Evolutionary conservation across 2,797 vertebrate species (phyloP).

Genomic region (Muscicapa comitata): DNA sequence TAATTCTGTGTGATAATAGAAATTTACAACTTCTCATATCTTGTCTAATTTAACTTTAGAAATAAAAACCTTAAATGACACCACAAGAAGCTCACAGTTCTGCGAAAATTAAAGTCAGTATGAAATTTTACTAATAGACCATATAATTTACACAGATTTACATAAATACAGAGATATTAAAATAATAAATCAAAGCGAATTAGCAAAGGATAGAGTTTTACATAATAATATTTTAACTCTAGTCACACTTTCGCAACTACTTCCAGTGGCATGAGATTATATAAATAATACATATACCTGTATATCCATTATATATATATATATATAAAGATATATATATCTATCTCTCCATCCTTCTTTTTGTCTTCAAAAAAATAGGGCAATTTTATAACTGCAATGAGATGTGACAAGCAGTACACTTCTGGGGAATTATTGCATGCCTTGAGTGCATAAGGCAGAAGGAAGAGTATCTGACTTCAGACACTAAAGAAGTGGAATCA

Average conservation of each 20-base stretch:
- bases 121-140: constrained; percentile 65
- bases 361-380: constrained; percentile 51
- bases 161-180: constrained; percentile 66
- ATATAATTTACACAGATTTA: constrained; percentile 63
- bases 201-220: constrained; percentile 57
- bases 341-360: not conserved
- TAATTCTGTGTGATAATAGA: constrained; percentile 37
- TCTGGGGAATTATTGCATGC: constrained; percentile 74
- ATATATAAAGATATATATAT: constrained; percentile 47
- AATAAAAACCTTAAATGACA: constrained; percentile 50
- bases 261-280: constrained; percentile 53
- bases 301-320: constrained; percentile 39
- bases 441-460: constrained; percentile 75
- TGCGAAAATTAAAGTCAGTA: constrained; percentile 57
- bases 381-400: constrained; percentile 69
- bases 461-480: constrained; percentile 72
- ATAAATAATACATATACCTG: constrained; percentile 45
- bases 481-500: constrained; percentile 71
- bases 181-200: constrained; percentile 66
- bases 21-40: constrained; percentile 31
- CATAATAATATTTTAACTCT: constrained; percentile 16
- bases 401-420: constrained; percentile 66
- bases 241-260: constrained; percentile 27
- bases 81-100: constrained; percentile 57
- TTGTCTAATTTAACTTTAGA: constrained; percentile 39